A percentile compares a stretch with the other conserved stretches of the same genome.
These are phyloP conservation scores for Euwallacea similis DNA, from an alignment of 1,140 invertebrate species.

Conservation along the genomic window DNA sequence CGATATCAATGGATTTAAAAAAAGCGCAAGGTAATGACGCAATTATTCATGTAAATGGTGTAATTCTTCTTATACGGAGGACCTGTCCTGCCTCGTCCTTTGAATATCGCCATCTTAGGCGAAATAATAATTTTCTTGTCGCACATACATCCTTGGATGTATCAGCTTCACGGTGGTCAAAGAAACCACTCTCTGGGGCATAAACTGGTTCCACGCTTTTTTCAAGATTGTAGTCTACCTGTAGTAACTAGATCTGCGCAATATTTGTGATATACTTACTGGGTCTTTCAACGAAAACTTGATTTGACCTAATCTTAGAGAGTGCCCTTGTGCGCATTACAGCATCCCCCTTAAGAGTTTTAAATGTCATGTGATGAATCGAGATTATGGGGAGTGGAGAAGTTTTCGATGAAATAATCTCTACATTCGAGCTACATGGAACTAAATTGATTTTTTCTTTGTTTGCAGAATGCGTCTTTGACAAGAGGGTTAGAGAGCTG, in stretches of 20 bases:
- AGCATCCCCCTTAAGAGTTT: no score
- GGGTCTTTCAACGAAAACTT: no score
- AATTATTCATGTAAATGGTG: constrained; percentile 26
- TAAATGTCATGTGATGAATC: no score
- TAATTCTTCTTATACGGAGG: constrained; percentile 19
- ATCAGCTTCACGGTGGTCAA: constrained; percentile 25
- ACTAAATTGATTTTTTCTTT: constrained; percentile 44
- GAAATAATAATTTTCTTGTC: constrained; percentile 30
- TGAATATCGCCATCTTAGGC: constrained; percentile 27
- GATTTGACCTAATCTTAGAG: no score
- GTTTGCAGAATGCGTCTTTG: constrained; percentile 88
- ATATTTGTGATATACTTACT: not conserved
- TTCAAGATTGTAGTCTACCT: not conserved
- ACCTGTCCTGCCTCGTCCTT: constrained; percentile 13
- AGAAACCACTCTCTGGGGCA: constrained; percentile 23
- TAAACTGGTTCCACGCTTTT: constrained; percentile 20
- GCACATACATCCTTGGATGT: constrained; percentile 22
- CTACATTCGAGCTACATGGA: not conserved
- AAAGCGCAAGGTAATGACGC: constrained; percentile 2
- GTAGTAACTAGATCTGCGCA: constrained; percentile 4
- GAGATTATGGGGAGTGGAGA: no score
- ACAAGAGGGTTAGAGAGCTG: constrained; percentile 80
- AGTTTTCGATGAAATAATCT: no score
- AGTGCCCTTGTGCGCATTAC: no score
- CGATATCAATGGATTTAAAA: not conserved